Evolutionary conservation across 2,113 vertebrate genomes (phyloP).

Genomic region (Chaetura pelagica): DNA sequence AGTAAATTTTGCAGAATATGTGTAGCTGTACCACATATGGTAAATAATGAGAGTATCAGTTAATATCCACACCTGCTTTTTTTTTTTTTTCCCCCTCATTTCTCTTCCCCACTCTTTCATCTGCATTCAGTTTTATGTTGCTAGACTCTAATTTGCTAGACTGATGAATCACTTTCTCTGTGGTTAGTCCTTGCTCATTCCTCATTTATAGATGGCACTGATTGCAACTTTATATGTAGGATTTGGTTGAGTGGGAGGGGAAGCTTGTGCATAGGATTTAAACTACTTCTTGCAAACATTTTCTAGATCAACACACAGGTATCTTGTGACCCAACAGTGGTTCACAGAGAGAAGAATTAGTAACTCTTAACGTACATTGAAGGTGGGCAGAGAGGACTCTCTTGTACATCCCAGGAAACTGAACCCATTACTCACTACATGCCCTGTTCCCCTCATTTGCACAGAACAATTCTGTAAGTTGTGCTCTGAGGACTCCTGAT

Average conservation of each 20-base stretch:
- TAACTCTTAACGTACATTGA: background rate
- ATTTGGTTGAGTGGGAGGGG: background rate
- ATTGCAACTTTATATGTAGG: background rate
- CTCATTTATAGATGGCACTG: background rate
- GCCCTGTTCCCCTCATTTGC: background rate
- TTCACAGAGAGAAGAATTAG: background rate
- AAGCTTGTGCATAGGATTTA: background rate
- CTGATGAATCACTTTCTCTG: background rate
- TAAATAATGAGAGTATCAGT: background rate
- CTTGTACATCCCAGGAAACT: background rate
- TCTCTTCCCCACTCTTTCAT: background rate
- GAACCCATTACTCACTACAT: background rate
- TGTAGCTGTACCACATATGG: background rate
- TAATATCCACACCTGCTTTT: background rate
- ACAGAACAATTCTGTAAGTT: background rate
- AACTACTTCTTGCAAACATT: background rate
- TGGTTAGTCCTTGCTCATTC: background rate
- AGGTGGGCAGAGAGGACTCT: background rate
- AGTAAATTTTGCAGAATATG: background rate
- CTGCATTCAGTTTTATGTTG: background rate
- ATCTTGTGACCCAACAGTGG: background rate
- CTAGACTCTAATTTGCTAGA: conserved; percentile 31
- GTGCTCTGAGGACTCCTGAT: background rate
- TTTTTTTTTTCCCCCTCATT: background rate
- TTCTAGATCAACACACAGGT: background rate